Evolutionary conservation across 2,113 vertebrate species (phyloP).

Genomic region (Pseudorectes ferrugineus): DNA sequence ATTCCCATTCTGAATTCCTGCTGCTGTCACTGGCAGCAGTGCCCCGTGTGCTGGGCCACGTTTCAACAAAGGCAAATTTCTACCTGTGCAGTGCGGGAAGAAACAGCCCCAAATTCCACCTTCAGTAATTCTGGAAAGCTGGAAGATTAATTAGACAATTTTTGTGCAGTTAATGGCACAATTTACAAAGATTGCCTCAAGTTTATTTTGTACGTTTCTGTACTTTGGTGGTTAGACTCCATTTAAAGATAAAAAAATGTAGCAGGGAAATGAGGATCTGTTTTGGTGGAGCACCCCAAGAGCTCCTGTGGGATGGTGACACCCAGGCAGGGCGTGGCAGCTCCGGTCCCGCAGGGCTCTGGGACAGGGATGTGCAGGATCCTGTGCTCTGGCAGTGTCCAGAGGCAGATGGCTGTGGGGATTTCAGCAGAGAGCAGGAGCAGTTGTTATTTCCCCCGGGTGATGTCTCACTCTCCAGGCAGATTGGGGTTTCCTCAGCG

Average conservation of each 20-base stretch:
- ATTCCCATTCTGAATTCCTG: not conserved
- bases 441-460: not conserved
- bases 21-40: not conserved
- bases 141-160: not conserved
- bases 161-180: not conserved
- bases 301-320: not conserved
- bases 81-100: not conserved
- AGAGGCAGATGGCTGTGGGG: not conserved
- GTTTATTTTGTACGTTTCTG: not conserved
- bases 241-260: not conserved
- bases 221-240: not conserved
- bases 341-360: not conserved
- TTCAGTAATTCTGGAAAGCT: not conserved
- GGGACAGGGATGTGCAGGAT: not conserved
- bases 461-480: not conserved
- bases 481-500: not conserved
- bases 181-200: not conserved
- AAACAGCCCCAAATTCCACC: not conserved
- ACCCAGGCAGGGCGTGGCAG: not conserved
- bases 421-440: not conserved
- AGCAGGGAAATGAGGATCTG: not conserved
- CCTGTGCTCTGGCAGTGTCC: fast-evolving
- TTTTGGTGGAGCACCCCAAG: not conserved
- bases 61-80: not conserved
- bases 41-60: not conserved